Percentiles rank a stretch among this genome's conserved stretches.
Conservation (phyloP, 2,888 invertebrate species). For the Abrostola tripartita region DNA sequence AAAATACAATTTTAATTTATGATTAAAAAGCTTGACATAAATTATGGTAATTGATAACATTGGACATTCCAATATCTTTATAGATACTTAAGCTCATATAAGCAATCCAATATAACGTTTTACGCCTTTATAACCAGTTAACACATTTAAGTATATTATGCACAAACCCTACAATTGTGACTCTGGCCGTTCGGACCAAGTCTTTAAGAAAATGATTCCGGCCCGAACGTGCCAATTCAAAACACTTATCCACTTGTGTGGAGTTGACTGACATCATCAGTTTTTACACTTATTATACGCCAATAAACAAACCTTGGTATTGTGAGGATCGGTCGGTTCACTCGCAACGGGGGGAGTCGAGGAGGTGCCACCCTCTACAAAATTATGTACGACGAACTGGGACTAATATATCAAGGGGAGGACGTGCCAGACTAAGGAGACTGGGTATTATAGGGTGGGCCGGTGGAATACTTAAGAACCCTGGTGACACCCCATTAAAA, state of each 20-base stretch:
- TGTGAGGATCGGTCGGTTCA: constrained; percentile 82
- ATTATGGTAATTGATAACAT: constrained; percentile 39
- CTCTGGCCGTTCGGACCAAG: constrained; percentile 8
- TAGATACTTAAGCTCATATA: constrained; percentile 49
- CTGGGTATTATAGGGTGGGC: constrained; percentile 87
- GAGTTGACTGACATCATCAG: constrained; percentile 57
- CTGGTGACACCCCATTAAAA: constrained; percentile 88
- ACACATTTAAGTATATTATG: constrained; percentile 40
- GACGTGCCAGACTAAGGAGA: constrained; percentile 88
- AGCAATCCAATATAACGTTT: constrained; percentile 38
- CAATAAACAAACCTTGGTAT: constrained; percentile 87
- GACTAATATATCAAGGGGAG: constrained; percentile 88
- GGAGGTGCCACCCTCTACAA: constrained; percentile 83
- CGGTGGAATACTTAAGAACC: constrained; percentile 88
- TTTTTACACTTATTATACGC: constrained; percentile 77
- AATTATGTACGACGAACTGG: constrained; percentile 89
- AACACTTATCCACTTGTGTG: constrained; percentile 41
- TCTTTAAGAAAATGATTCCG: constrained; percentile 34
- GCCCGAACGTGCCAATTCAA: constrained; percentile 29
- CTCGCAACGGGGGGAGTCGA: constrained; percentile 69
- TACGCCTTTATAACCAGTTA: constrained; percentile 43
- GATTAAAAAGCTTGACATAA: constrained; percentile 40
- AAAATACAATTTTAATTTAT: constrained; percentile 32
- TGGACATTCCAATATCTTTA: constrained; percentile 47
- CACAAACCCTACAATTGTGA: constrained; percentile 35